Evolutionary conservation across 2,797 vertebrate genomes (phyloP).

Genomic region (Crocidura indochinensis): DNA sequence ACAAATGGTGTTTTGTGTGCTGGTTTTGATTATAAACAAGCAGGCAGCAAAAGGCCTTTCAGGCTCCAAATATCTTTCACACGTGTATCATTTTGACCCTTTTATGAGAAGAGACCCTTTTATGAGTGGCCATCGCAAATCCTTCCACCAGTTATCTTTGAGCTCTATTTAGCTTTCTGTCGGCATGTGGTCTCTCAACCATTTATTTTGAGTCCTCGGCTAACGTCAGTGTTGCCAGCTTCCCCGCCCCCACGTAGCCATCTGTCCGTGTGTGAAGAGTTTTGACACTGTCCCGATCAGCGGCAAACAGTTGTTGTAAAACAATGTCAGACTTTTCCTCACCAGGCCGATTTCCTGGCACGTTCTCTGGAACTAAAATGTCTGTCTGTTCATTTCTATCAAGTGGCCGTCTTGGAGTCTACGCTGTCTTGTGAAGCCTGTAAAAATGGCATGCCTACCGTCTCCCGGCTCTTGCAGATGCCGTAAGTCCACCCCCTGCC

Average conservation of each 20-base stretch:
- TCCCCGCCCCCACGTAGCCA: slow-evolving; percentile 34
- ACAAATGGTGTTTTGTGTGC: neutral
- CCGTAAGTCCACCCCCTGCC: slow-evolving; percentile 92
- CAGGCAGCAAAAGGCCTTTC: slow-evolving; percentile 50
- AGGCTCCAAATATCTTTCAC: slow-evolving; percentile 27
- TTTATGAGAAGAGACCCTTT: slow-evolving; percentile 60
- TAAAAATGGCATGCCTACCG: slow-evolving; percentile 96
- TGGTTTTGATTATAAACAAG: slow-evolving; percentile 64
- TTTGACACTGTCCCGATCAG: slow-evolving; percentile 80
- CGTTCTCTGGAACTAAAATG: slow-evolving; percentile 84
- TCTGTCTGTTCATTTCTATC: slow-evolving; percentile 82
- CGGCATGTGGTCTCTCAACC: slow-evolving; percentile 62
- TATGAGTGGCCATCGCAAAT: slow-evolving; percentile 62
- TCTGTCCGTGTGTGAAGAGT: slow-evolving; percentile 81
- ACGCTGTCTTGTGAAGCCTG: slow-evolving; percentile 97
- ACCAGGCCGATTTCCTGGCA: slow-evolving; percentile 70
- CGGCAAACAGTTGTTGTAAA: slow-evolving; percentile 76
- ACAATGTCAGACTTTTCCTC: slow-evolving; percentile 79
- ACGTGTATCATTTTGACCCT: slow-evolving; percentile 54
- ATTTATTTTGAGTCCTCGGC: slow-evolving; percentile 49
- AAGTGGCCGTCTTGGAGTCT: slow-evolving; percentile 97
- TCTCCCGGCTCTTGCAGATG: slow-evolving; percentile 95
- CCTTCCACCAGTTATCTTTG: slow-evolving; percentile 46
- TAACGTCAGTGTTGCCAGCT: slow-evolving; percentile 54
- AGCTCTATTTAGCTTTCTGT: slow-evolving; percentile 66